phyloP scores from a whole-genome alignment of 2,113 vertebrate species.

The Cricetomys ansorgei region DNA sequence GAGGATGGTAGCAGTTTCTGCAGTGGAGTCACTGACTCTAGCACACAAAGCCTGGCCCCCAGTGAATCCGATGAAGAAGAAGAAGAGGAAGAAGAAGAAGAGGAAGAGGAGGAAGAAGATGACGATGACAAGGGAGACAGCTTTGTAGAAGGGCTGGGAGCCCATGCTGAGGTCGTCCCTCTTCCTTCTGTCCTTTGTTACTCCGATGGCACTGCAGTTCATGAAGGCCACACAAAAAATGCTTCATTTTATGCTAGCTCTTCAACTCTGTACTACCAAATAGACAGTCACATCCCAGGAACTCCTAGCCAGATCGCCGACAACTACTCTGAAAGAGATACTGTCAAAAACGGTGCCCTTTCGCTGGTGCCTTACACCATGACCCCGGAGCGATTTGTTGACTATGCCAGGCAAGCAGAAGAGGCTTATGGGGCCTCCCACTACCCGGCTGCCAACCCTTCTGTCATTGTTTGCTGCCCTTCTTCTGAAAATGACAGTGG shows the following conservation, averaged over 20 bases:
- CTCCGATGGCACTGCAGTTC: conserved; percentile 89
- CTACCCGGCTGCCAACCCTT: conserved; percentile 89
- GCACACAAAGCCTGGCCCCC: conserved; percentile 96
- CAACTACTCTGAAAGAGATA: conserved; percentile 91
- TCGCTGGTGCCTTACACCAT: conserved; percentile 92
- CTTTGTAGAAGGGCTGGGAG: conserved; percentile 87
- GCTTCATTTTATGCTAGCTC: conserved; percentile 93
- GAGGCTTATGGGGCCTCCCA: conserved; percentile 88
- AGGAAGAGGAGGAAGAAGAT: conserved; percentile 90
- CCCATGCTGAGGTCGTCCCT: conserved; percentile 89
- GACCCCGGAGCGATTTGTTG: conserved; percentile 92
- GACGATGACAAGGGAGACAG: conserved; percentile 91
- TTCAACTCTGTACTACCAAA: conserved; percentile 95
- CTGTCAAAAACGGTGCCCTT: conserved; percentile 88
- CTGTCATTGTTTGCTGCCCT: conserved; percentile 90
- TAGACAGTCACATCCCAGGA: conserved; percentile 90
- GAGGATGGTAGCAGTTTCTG: conserved; percentile 97
- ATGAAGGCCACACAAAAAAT: conserved; percentile 92
- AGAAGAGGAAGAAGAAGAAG: conserved; percentile 89
- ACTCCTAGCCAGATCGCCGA: conserved; percentile 89
- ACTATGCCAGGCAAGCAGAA: conserved; percentile 89
- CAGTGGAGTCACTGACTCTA: conserved; percentile 97
- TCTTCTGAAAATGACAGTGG: conserved; percentile 90
- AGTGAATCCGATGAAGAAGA: conserved; percentile 97
- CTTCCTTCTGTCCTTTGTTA: conserved; percentile 95